phyloP scores from a whole-genome alignment of 1,140 invertebrate species.

The Scaptodrosophila lebanonensis region DNA sequence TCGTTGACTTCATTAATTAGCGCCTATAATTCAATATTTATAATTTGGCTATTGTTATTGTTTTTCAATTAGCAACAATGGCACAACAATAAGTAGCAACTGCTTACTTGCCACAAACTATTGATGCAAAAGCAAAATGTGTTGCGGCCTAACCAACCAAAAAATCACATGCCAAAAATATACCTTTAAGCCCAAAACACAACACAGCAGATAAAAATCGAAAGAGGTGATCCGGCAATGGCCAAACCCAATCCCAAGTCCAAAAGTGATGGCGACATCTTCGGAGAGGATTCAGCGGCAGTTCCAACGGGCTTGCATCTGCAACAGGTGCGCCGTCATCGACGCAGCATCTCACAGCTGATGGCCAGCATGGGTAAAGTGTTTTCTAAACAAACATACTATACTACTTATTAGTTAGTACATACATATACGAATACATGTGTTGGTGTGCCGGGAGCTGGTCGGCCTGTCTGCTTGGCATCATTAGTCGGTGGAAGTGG shows the following conservation, averaged over 20 bases:
- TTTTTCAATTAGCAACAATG: slow-evolving; percentile 45
- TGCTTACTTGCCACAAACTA: slow-evolving; percentile 17
- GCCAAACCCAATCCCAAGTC: neutral
- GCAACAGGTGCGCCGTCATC: slow-evolving; percentile 61
- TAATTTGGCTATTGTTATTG: too few species aligned
- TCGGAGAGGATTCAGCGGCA: slow-evolving; percentile 6
- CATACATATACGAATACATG: neutral
- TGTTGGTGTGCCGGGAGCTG: neutral
- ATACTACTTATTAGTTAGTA: neutral
- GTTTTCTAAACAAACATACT: too few species aligned
- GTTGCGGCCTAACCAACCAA: slow-evolving; percentile 31
- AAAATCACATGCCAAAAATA: slow-evolving; percentile 47
- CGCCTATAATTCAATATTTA: slow-evolving; percentile 20
- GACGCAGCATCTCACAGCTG: slow-evolving; percentile 75
- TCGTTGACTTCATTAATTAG: slow-evolving; percentile 23
- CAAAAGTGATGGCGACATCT: neutral
- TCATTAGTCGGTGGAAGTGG: neutral
- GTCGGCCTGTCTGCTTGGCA: neutral
- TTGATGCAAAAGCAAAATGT: slow-evolving; percentile 22
- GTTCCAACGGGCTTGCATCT: slow-evolving; percentile 23
- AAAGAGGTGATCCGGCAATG: slow-evolving; percentile 11
- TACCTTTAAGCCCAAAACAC: too few species aligned
- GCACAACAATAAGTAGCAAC: slow-evolving; percentile 6
- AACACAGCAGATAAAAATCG: slow-evolving; percentile 13
- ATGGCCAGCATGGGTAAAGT: slow-evolving; percentile 74